A percentile compares a stretch with the other conserved stretches of the same genome.
Conservation (phyloP, 2,888 invertebrate species). For the Cremastinae sp. region DNA sequence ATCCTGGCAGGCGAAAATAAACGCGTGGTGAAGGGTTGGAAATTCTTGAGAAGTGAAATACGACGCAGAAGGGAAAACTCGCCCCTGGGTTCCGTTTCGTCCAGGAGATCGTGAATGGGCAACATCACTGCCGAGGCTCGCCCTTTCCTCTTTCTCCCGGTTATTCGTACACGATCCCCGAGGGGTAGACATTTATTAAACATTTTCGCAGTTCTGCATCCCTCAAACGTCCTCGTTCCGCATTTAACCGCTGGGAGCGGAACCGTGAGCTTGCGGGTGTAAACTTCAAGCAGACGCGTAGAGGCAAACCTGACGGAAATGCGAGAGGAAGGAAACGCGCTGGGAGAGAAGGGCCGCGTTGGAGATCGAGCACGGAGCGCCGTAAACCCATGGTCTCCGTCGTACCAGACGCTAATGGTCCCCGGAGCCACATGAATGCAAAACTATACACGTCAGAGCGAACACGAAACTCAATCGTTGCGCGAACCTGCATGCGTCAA, state of each 20-base stretch:
- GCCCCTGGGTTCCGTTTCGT: slow-evolving; percentile 10
- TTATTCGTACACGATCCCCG: slow-evolving; percentile 23
- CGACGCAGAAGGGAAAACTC: slow-evolving; percentile 20
- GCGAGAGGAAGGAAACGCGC: slow-evolving; percentile 4
- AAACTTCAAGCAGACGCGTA: slow-evolving; percentile 27
- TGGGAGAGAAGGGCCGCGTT: not conserved
- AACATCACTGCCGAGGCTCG: slow-evolving; percentile 45
- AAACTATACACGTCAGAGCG: slow-evolving; percentile 26
- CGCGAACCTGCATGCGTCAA: too few relatives aligned
- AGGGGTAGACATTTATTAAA: slow-evolving; percentile 52
- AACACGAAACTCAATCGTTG: not conserved
- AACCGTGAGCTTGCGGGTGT: slow-evolving; percentile 23
- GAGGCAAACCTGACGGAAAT: slow-evolving; percentile 29
- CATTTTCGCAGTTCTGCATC: slow-evolving; percentile 55
- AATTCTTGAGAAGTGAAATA: slow-evolving; percentile 35
- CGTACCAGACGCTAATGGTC: slow-evolving; percentile 27
- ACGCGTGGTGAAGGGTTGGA: slow-evolving; percentile 20
- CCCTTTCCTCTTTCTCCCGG: not conserved
- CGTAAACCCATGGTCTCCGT: slow-evolving; percentile 17
- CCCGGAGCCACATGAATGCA: slow-evolving; percentile 24
- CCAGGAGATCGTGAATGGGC: slow-evolving; percentile 7
- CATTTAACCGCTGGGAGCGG: too few relatives aligned
- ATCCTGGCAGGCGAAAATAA: slow-evolving; percentile 7
- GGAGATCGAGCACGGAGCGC: not conserved
- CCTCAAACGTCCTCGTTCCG: slow-evolving; percentile 47